phyloP scores from a whole-genome alignment of 2,797 vertebrate genomes.

The Pangasius sanitwongsei region DNA sequence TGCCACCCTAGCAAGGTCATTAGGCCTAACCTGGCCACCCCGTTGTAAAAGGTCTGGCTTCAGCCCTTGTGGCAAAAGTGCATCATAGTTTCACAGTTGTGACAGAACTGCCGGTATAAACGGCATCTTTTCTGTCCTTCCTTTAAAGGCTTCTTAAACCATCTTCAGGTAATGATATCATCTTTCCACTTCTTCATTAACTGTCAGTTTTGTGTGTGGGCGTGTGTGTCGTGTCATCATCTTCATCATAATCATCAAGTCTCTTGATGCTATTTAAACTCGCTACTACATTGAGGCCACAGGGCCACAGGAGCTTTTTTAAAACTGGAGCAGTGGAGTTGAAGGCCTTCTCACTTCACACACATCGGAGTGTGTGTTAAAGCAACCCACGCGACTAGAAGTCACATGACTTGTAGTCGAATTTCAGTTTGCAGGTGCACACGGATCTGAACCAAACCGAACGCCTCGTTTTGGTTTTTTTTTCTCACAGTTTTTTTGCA shows the following conservation, averaged over 20 bases:
- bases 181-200: not conserved
- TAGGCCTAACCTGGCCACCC: not conserved
- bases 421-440: not conserved
- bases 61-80: not conserved
- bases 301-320: constrained; percentile 42
- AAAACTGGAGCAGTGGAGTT: constrained; percentile 46
- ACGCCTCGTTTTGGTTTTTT: not conserved
- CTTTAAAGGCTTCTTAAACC: not conserved
- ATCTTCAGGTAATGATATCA: not conserved
- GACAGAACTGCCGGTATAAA: not conserved
- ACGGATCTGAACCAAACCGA: not conserved
- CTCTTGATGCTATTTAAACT: constrained; percentile 33
- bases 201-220: not conserved
- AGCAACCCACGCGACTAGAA: not conserved
- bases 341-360: constrained; percentile 34
- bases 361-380: constrained; percentile 13
- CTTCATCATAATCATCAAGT: not conserved
- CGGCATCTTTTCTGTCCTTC: not conserved
- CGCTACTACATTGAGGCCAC: constrained; percentile 60
- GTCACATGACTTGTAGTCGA: not conserved
- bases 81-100: not conserved
- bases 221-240: constrained; percentile 11
- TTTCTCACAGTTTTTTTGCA: not conserved
- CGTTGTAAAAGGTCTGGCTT: not conserved
- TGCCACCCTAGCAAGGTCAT: not conserved